Conservation (phyloP, 2,797 vertebrate genomes). For the Distichodus sexfasciatus region DNA sequence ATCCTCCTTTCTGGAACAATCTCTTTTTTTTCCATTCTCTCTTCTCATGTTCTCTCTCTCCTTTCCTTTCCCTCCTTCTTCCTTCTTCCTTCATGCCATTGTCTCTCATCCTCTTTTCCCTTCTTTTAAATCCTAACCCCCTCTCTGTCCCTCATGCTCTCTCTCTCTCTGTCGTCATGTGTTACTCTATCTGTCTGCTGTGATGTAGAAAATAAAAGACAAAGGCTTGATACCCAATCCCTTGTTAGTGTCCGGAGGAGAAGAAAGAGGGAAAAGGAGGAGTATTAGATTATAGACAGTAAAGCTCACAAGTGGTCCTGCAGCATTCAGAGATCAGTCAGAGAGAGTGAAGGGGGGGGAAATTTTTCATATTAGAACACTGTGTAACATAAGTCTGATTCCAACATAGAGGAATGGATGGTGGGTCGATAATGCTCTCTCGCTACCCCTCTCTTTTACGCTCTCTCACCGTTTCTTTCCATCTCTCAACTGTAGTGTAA, state of each 20-base stretch:
- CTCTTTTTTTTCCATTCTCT: too few species aligned
- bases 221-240: slow-evolving; percentile 52
- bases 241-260: slow-evolving; percentile 1
- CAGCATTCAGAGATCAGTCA: slow-evolving; percentile 23
- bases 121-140: neutral
- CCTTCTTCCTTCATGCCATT: neutral
- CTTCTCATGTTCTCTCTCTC: neutral
- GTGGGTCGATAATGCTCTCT: slow-evolving; percentile 61
- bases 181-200: slow-evolving; percentile 54
- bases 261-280: neutral
- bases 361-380: slow-evolving; percentile 53
- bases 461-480: slow-evolving; percentile 44
- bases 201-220: slow-evolving; percentile 53
- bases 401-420: slow-evolving; percentile 62
- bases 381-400: slow-evolving; percentile 58
- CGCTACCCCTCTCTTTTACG: neutral
- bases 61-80: slow-evolving; percentile 14
- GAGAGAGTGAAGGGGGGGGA: slow-evolving; percentile 27
- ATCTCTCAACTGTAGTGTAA: slow-evolving; percentile 33
- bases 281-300: slow-evolving; percentile 35
- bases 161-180: slow-evolving; percentile 20
- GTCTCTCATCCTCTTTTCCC: too few species aligned
- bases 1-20: slow-evolving; percentile 16
- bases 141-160: slow-evolving; percentile 8
- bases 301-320: neutral